These are phyloP conservation scores for Melopsittacus undulatus DNA, from an alignment of 2,797 vertebrate genomes.

Conservation along the genomic window DNA sequence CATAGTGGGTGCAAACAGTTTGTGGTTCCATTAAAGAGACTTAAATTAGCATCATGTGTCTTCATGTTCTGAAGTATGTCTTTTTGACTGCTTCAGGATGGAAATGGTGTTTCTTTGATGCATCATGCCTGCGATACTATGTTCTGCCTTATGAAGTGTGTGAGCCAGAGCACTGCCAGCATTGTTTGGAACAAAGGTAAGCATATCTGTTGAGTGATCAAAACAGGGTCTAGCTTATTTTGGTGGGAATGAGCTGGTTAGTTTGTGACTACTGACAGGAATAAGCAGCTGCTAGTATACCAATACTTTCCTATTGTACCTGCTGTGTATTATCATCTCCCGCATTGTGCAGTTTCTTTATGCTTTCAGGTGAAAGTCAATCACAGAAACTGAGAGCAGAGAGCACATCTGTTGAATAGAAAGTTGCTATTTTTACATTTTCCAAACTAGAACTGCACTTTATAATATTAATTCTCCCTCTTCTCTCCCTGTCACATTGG, in stretches of 20 bases:
- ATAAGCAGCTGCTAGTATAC: neutral
- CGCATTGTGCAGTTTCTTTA: neutral
- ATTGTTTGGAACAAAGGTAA: neutral
- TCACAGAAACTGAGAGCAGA: neutral
- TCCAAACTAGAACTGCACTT: neutral
- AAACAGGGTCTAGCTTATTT: neutral
- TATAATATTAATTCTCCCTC: neutral
- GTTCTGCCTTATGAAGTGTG: neutral
- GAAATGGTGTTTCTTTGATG: neutral
- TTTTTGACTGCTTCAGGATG: neutral
- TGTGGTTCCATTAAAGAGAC: neutral
- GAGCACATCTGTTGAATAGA: neutral
- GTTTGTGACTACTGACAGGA: neutral
- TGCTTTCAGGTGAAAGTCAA: conserved; percentile 3
- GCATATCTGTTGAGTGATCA: neutral
- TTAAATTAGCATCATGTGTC: neutral
- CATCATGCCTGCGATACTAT: fast-evolving
- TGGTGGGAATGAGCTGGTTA: neutral
- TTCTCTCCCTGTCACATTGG: neutral
- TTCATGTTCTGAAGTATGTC: neutral
- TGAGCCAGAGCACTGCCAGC: neutral
- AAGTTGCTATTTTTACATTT: conserved; percentile 10
- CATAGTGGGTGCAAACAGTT: neutral
- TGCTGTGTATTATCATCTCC: neutral
- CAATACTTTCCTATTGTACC: neutral